These are phyloP conservation scores for Pseudomyrmex gracilis DNA, from an alignment of 1,140 invertebrate species.

Conservation along the genomic window DNA sequence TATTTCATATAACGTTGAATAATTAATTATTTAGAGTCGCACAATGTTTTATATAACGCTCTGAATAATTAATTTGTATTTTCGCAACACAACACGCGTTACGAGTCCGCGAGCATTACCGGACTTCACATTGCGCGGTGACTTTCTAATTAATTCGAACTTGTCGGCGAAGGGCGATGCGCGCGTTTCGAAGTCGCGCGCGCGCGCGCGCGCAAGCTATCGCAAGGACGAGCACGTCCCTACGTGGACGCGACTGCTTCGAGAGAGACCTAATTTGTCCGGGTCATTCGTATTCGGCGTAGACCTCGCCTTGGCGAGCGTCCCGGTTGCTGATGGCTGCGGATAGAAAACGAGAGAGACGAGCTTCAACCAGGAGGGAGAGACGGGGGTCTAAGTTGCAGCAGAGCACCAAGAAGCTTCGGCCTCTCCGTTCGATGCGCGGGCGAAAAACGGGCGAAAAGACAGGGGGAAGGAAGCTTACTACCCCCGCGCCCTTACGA, in stretches of 20 bases:
- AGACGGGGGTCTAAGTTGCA: not conserved
- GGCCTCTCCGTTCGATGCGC: not conserved
- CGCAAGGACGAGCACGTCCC: constrained; percentile 46
- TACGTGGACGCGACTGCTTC: constrained; percentile 63
- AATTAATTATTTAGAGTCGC: too few relatives aligned
- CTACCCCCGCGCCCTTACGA: constrained; percentile 54
- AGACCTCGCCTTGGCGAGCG: constrained; percentile 65
- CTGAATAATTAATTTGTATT: not conserved
- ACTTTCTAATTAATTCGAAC: constrained; percentile 48
- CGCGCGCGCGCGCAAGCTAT: constrained; percentile 1
- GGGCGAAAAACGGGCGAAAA: constrained; percentile 20
- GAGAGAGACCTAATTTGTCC: constrained; percentile 74
- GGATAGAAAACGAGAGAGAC: constrained; percentile 42
- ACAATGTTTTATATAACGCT: too few relatives aligned
- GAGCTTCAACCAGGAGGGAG: not conserved
- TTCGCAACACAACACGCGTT: not conserved
- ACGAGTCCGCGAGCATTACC: not conserved
- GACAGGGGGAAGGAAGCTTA: constrained; percentile 47
- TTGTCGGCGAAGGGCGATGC: constrained; percentile 18
- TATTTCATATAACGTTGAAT: not conserved
- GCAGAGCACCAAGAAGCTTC: constrained; percentile 36
- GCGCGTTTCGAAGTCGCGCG: not conserved
- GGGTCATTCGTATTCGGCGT: constrained; percentile 75
- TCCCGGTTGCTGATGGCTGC: constrained; percentile 65
- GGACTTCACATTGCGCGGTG: not conserved